phyloP scores from a whole-genome alignment of 2,113 vertebrate genomes.

The Eolophus roseicapilla region DNA sequence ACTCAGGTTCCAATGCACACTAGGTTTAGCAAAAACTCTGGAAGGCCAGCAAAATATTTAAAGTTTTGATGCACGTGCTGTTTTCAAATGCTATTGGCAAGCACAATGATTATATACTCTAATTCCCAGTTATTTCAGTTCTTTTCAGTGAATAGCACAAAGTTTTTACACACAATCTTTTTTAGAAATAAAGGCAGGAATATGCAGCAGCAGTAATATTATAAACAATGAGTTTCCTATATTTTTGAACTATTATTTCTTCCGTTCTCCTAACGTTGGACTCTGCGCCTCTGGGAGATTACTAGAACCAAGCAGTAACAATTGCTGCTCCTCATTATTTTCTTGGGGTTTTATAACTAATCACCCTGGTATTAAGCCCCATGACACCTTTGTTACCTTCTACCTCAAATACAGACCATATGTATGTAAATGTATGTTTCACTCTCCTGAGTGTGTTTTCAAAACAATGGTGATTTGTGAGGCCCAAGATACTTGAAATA shows the following conservation, averaged over 20 bases:
- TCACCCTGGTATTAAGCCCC: neutral
- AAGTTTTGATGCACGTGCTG: constrained; percentile 60
- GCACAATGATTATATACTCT: constrained; percentile 8
- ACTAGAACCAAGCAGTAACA: neutral
- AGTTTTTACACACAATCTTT: neutral
- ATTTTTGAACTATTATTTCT: constrained; percentile 34
- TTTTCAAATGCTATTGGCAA: constrained; percentile 56
- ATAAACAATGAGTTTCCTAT: constrained; percentile 44
- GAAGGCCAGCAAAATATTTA: constrained; percentile 44
- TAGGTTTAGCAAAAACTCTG: constrained; percentile 68
- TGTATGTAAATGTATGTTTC: neutral
- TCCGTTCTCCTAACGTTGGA: neutral
- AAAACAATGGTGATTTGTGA: neutral
- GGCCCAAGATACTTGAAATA: neutral
- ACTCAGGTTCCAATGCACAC: constrained; percentile 76
- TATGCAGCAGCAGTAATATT: neutral
- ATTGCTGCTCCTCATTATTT: neutral
- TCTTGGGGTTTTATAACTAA: neutral
- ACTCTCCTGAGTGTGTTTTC: constrained; percentile 15
- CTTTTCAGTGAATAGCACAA: constrained; percentile 17
- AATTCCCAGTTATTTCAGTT: constrained; percentile 16
- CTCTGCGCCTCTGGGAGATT: neutral
- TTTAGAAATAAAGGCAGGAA: neutral
- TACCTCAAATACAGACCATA: neutral
- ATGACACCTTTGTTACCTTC: neutral